phyloP scores from a whole-genome alignment of 30 jellyfish, hydroid and myxozoan genomes.

The Hydra vulgaris region DNA sequence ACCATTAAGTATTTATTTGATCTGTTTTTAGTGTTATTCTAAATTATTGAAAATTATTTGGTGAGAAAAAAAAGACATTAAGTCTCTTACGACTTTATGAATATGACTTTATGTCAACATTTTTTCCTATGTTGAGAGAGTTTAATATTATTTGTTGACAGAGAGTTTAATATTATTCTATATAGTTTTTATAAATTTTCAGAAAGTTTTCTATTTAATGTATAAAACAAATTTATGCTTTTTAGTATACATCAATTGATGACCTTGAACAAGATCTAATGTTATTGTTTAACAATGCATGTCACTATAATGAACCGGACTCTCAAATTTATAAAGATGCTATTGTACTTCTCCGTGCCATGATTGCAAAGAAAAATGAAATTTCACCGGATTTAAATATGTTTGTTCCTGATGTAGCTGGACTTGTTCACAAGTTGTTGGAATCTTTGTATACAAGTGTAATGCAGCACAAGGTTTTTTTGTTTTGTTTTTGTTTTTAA shows the following conservation, averaged over 20 bases:
- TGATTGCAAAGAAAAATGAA: conserved; percentile 78
- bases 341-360: conserved; percentile 70
- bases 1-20: too few species aligned
- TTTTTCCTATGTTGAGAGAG: too few species aligned
- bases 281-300: conserved; percentile 92
- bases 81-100: too few species aligned
- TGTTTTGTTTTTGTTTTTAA: not conserved
- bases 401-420: conserved; percentile 59
- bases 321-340: conserved; percentile 98
- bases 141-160: too few species aligned
- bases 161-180: too few species aligned
- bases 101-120: too few species aligned
- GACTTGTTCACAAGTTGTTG: conserved; percentile 50
- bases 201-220: too few species aligned
- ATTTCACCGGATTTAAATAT: conserved; percentile 20
- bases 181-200: too few species aligned
- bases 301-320: conserved; percentile 97
- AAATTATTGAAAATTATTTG: too few species aligned
- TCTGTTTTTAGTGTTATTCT: too few species aligned
- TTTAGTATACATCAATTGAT: conserved; percentile 60
- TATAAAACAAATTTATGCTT: not conserved
- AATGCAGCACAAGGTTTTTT: conserved; percentile 58
- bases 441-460: conserved; percentile 41
- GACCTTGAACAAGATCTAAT: conserved; percentile 95
- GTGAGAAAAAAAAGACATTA: too few species aligned